Base-by-base conservation (phyloP, 2,797 vertebrate genomes). In the Falco rusticolus region DNA sequence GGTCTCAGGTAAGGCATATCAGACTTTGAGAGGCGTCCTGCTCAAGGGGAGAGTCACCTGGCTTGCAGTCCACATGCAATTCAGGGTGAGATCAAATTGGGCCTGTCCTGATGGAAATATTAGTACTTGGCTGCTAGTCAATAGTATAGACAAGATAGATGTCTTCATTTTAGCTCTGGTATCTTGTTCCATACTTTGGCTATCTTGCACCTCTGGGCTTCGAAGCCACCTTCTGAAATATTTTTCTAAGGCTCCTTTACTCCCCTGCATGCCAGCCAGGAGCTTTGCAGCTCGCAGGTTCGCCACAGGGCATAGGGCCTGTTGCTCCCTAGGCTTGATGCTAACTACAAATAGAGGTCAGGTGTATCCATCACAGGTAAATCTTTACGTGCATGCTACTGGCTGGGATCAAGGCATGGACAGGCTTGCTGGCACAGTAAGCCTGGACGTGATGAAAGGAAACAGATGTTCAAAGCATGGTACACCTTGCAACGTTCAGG, bases 381-480 rank as follows among this genome's bases (percentile, higher is more conserved):
- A 33, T 53, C 34, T 33, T 26, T 19, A 39, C 17, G 17, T 5
- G 21, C 1, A 0, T 54, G 20, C 34, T n/a, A 1, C 31, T 19
- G 10, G 10, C 48, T 68, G 66, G 19, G 29, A 39, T 21, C 2
- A 1, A 86, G 45, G 39, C 28, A 65, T 0, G 0, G 45, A 34
- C 12, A 43, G 47, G 12, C 43, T 63, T 33, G 33, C 16, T 31
- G 48, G 18, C 60, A 63, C 28, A 65, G 13, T n/a, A 34, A 57
- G 33, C 39, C 53, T 60, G 70, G n/a, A 50, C 4, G 9, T 11
- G 18, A 56, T 19, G 39, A 63, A 25, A 34, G 11, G 26, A 70
- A 70, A 60, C 12, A 64, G 29, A 16, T 28, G 19, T 48, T 37
- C 45, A 31, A 85, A 60, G n/a, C 6, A 17, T 16, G 39, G 29